phyloP scores from a whole-genome alignment of 1,140 invertebrate species.

The Elymnias hypermnestra region DNA sequence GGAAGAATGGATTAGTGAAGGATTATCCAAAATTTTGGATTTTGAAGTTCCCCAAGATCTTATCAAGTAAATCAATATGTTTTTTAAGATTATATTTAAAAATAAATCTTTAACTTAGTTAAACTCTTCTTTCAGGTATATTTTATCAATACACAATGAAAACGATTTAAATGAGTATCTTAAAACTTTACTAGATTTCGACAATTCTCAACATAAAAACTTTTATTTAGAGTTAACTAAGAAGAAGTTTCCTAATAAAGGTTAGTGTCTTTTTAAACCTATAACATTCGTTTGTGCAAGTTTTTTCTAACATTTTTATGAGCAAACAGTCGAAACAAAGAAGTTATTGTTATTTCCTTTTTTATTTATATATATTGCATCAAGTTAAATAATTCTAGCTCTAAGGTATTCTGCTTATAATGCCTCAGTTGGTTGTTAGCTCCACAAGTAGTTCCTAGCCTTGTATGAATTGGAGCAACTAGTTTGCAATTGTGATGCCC shows the following conservation, averaged over 20 bases:
- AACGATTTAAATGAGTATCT: constrained; percentile 84
- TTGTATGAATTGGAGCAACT: too few species aligned
- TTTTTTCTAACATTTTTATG: too few species aligned
- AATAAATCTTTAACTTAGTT: not conserved
- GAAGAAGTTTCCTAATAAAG: constrained; percentile 58
- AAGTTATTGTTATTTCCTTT: too few species aligned
- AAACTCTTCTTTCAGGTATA: constrained; percentile 68
- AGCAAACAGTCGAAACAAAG: too few species aligned
- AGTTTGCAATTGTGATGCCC: too few species aligned
- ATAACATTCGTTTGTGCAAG: too few species aligned
- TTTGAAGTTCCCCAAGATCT: constrained; percentile 81
- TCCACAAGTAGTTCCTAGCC: too few species aligned
- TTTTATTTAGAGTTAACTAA: constrained; percentile 81
- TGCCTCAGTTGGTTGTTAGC: too few species aligned
- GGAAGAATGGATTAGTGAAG: constrained; percentile 77
- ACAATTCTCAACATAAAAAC: constrained; percentile 79
- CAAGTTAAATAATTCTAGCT: too few species aligned
- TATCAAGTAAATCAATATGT: constrained; percentile 74
- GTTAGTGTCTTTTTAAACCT: constrained; percentile 26
- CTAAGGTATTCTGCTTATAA: too few species aligned
- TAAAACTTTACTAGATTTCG: constrained; percentile 80
- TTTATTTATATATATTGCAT: too few species aligned
- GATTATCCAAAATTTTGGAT: constrained; percentile 77
- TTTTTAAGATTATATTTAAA: too few species aligned
- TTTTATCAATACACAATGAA: constrained; percentile 80